Conservation (phyloP, 2,888 invertebrate genomes). For the Adela reaumurella region DNA sequence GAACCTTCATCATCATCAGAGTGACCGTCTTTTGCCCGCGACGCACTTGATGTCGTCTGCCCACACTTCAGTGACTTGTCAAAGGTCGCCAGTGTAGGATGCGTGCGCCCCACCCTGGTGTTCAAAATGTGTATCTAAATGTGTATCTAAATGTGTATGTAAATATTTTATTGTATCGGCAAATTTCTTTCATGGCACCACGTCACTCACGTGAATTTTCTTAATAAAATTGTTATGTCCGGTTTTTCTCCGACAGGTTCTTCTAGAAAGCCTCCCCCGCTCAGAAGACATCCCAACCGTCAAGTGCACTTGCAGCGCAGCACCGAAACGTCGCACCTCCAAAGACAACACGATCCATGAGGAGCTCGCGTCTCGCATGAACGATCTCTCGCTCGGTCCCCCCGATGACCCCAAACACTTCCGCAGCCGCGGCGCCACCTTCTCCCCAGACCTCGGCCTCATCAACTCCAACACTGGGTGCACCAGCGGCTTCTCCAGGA, state of each 20-base stretch:
- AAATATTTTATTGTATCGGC: no score
- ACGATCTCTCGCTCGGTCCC: slow-evolving; percentile 43
- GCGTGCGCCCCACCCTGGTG: no score
- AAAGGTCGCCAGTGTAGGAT: no score
- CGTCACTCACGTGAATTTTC: no score
- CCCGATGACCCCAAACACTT: background rate
- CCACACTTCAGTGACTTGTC: no score
- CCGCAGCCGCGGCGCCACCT: slow-evolving; percentile 17
- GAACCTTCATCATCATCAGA: no score
- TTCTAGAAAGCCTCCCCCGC: slow-evolving; percentile 69
- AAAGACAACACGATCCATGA: slow-evolving; percentile 32
- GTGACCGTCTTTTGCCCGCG: no score
- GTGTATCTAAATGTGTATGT: no score
- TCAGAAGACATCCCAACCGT: slow-evolving; percentile 67
- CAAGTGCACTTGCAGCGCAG: slow-evolving; percentile 34
- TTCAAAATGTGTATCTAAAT: no score
- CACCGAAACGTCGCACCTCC: slow-evolving; percentile 32
- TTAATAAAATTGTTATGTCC: no score
- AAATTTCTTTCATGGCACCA: no score
- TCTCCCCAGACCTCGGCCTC: slow-evolving; percentile 17
- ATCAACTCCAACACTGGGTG: slow-evolving; percentile 25
- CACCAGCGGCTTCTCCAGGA: slow-evolving; percentile 16
- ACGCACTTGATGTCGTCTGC: no score
- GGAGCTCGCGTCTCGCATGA: slow-evolving; percentile 34
- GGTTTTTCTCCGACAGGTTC: slow-evolving; percentile 23